A percentile compares a stretch with the other conserved stretches of the same genome.
These are phyloP conservation scores for Coccyzus lansbergi DNA, from an alignment of 2,797 vertebrate species.

Conservation along the genomic window DNA sequence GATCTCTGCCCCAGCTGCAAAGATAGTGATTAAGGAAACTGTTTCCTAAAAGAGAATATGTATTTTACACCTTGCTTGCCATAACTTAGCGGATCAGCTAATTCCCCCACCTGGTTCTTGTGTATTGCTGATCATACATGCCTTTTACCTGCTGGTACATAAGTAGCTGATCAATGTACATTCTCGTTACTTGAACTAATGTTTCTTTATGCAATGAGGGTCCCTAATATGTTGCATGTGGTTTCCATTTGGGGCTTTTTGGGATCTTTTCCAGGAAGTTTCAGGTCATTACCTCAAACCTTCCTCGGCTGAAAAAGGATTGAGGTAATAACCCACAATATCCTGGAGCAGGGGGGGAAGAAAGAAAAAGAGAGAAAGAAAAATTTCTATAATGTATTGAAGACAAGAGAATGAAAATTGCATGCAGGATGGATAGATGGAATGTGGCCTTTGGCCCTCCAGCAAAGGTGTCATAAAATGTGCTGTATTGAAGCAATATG, in stretches of 20 bases:
- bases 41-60: neutral
- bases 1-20: neutral
- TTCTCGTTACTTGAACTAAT: constrained; percentile 16
- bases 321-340: constrained; percentile 67
- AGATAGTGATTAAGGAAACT: neutral
- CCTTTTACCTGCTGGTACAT: constrained; percentile 15
- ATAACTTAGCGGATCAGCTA: neutral
- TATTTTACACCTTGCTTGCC: constrained; percentile 10
- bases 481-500: constrained; percentile 34
- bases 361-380: neutral
- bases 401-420: constrained; percentile 46
- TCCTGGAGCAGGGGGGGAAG: neutral
- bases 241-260: constrained; percentile 67
- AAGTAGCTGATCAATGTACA: constrained; percentile 25
- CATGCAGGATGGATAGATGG: constrained; percentile 6
- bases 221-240: constrained; percentile 63
- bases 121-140: neutral
- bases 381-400: constrained; percentile 13
- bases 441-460: constrained; percentile 27
- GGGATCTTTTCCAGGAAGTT: constrained; percentile 68
- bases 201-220: constrained; percentile 43
- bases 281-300: constrained; percentile 68
- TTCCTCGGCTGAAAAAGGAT: constrained; percentile 65
- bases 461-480: constrained; percentile 34
- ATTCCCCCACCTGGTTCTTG: neutral